Evolutionary conservation across 2,113 vertebrate genomes (phyloP), one percentile per base, ranked within the genome.

Genomic region (Poeciliopsis retropinna): DNA sequence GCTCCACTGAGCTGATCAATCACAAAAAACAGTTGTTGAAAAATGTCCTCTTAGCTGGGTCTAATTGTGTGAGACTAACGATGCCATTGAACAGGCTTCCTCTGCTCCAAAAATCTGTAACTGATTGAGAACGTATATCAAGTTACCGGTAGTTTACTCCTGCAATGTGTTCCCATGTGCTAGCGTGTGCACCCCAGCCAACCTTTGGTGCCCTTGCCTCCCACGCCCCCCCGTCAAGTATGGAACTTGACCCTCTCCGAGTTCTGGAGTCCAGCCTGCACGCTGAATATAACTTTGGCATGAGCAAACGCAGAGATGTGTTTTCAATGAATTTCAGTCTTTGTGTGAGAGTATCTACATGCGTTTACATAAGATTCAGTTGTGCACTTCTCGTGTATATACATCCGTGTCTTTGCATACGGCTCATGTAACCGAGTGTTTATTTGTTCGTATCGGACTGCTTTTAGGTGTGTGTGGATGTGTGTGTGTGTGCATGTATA

Each of bases 161-260:
- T 84, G 68, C 87, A 79, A 76, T 31, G 60, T 54, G 72, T 80
- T 84, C 80, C 85, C 82, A 82, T 74, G 83, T 80, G 88, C 17
- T 17, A 64, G 72, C 37, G 15, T 34, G 79, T 77, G 85, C 72
- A 57, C 80, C 65, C 63, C 51, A 28, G 67, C 70, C 72, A 70
- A 62, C 80, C 85, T 67, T 70, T 62, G 34, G 62, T 60, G 71
- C 67, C 78, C 80, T 81, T 57, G 75, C 69, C 74, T 70, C 81
- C 87, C 74, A 61, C n/a, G n/a, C 70, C 74, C 68, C 64, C 76
- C 76, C 66, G 69, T 72, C 80, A 85, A 78, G 75, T 78, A 74
- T 82, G 91, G 85, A 91, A 92, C 86, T 88, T 91, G 90, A 93
- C 87, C 90, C 91, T 80, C 67, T 86, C 73, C 75, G 77, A 85